A percentile compares a stretch with the other conserved stretches of the same genome.
Evolutionary conservation across 2,797 vertebrate species (phyloP).

Genomic region (Otolemur crassicaudatus): DNA sequence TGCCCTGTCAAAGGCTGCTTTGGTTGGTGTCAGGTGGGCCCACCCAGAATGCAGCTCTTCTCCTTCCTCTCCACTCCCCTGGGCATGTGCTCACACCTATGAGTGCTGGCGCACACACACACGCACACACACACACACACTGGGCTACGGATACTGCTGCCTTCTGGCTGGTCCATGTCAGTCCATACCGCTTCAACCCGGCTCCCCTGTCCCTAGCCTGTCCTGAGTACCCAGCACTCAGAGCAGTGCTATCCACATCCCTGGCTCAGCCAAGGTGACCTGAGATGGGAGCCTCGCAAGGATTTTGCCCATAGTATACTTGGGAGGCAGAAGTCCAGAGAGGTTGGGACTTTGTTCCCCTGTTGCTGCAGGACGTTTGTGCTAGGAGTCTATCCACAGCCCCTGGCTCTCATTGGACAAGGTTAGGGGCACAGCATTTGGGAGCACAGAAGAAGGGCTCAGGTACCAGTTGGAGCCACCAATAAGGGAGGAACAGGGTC

Average conservation of each 20-base stretch:
- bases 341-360: not conserved
- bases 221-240: not conserved
- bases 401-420: not conserved
- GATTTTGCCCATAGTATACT: not conserved
- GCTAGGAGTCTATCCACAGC: not conserved
- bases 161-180: not conserved
- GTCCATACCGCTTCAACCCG: not conserved
- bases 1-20: not conserved
- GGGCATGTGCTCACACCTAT: fast-evolving
- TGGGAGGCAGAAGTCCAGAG: not conserved
- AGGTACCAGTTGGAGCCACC: not conserved
- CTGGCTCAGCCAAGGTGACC: not conserved
- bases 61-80: not conserved
- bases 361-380: not conserved
- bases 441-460: not conserved
- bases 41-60: not conserved
- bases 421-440: not conserved
- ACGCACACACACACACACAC: not conserved
- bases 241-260: not conserved
- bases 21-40: not conserved
- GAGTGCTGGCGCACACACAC: fast-evolving
- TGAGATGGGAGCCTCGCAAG: not conserved
- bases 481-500: too few species aligned
- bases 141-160: not conserved
- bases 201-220: too few species aligned